phyloP scores from a whole-genome alignment of 2,113 vertebrate species.

The Clarias batrachus region DNA sequence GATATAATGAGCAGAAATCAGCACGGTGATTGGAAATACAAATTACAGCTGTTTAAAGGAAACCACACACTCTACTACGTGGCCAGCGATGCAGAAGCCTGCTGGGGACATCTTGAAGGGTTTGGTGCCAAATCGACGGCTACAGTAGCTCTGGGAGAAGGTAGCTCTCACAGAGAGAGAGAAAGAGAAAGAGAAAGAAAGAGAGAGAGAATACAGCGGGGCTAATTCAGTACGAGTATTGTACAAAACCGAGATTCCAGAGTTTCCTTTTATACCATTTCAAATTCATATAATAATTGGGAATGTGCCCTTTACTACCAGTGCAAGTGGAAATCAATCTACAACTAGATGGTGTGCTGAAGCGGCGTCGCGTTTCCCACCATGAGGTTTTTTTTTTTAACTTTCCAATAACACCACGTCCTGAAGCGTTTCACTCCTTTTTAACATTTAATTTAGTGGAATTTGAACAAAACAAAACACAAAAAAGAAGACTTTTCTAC shows the following conservation, averaged over 20 bases:
- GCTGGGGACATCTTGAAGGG: conserved; percentile 75
- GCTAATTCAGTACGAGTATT: conserved; percentile 24
- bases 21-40: conserved; percentile 99
- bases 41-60: conserved; percentile 93
- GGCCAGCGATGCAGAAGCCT: conserved; percentile 75
- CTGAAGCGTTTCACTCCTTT: neutral
- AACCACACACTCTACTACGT: conserved; percentile 76
- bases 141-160: conserved; percentile 52
- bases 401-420: too few relatives aligned
- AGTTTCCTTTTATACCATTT: conserved; percentile 13
- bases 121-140: conserved; percentile 55
- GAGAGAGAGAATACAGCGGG: conserved; percentile 8
- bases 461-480: neutral
- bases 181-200: conserved; percentile 13
- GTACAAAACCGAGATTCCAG: neutral
- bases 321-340: neutral
- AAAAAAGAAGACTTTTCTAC: neutral
- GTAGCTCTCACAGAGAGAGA: conserved; percentile 27
- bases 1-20: conserved; percentile 99
- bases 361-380: neutral
- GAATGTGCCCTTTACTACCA: neutral
- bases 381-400: neutral
- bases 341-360: neutral
- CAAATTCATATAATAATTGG: neutral
- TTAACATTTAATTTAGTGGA: neutral